Evolutionary conservation across 2,113 vertebrate species (phyloP), one percentile per base, ranked within the genome.

Genomic region (Chitala chitala): DNA sequence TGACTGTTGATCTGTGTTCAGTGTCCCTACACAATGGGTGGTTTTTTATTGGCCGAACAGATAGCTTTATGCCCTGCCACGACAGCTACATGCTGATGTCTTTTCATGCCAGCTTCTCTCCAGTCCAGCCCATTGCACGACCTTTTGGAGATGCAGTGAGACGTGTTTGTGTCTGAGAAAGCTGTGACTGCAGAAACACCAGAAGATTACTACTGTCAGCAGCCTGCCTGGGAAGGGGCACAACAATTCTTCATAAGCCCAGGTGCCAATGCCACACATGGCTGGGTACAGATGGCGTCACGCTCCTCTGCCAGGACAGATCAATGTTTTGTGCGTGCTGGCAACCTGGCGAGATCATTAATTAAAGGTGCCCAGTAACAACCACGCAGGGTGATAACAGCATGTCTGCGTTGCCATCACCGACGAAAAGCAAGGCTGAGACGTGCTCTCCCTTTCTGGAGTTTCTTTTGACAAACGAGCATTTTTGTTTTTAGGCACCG

Each of bases 221-320:
- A n/a, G n/a, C n/a, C n/a, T n/a, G 53, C 53, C 33, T 36, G 54
- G 55, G n/a, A 24, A 44, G 7, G 15, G 17, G 38, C 2, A 12
- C n/a, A 33, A 36, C 59, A 72, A 40, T 58, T 72, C 42, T 22
- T 56, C 51, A 72, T 61, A 58, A n/a, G n/a, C n/a, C n/a, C n/a
- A n/a, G n/a, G n/a, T n/a, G n/a, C n/a, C n/a, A n/a, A n/a, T n/a
- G n/a, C n/a, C n/a, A n/a, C n/a, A n/a, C n/a, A n/a, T n/a, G 26
- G 40, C 55, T 33, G 53, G 40, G n/a, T 59, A 42, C 56, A 51
- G 56, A 61, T 42, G 46, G 42, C 26, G 50, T 3, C 58, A 38
- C 26, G 31, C 13, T 20, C n/a, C n/a, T n/a, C 44, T 73, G 72
- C 58, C 72, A 73, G 44, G 22, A 73, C 55, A 46, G 58, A 73